These are phyloP conservation scores for Patella pellucida DNA, from an alignment of 2,888 invertebrate species.

Conservation along the genomic window DNA sequence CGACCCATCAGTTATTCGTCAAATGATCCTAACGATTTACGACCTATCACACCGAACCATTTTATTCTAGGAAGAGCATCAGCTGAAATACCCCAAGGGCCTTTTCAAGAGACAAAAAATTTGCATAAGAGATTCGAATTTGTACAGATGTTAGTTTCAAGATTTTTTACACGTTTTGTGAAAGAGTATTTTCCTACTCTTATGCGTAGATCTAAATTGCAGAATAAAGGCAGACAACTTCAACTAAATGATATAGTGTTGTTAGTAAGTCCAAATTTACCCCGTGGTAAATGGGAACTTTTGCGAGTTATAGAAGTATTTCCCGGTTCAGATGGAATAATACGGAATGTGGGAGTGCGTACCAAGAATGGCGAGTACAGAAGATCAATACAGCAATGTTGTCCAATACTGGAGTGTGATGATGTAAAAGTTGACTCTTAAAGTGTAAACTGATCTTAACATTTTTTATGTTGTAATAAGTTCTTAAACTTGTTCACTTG, in stretches of 20 bases:
- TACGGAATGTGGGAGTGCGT: constrained; percentile 12
- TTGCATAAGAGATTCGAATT: constrained; percentile 23
- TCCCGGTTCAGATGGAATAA: constrained; percentile 18
- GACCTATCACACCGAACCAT: constrained; percentile 26
- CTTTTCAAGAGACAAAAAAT: constrained; percentile 13
- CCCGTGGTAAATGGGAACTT: constrained; percentile 20
- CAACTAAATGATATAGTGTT: constrained; percentile 23
- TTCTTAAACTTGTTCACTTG: no score
- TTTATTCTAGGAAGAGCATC: constrained; percentile 24
- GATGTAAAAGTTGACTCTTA: no score
- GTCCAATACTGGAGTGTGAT: not conserved
- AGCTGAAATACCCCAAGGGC: constrained; percentile 19
- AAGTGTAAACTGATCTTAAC: no score
- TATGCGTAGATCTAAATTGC: constrained; percentile 22
- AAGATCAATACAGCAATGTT: constrained; percentile 11
- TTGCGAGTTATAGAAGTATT: constrained; percentile 16
- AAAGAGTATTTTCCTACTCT: constrained; percentile 25
- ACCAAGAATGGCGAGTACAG: constrained; percentile 6
- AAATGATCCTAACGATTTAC: constrained; percentile 21
- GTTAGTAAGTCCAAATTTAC: not conserved
- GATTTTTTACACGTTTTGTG: constrained; percentile 17
- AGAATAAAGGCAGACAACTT: constrained; percentile 13
- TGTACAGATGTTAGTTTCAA: constrained; percentile 19
- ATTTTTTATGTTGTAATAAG: no score
- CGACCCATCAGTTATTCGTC: constrained; percentile 22